These are phyloP conservation scores for Astropecten irregularis DNA, from an alignment of 53 echinoderm and acorn worm genomes.

Conservation along the genomic window DNA sequence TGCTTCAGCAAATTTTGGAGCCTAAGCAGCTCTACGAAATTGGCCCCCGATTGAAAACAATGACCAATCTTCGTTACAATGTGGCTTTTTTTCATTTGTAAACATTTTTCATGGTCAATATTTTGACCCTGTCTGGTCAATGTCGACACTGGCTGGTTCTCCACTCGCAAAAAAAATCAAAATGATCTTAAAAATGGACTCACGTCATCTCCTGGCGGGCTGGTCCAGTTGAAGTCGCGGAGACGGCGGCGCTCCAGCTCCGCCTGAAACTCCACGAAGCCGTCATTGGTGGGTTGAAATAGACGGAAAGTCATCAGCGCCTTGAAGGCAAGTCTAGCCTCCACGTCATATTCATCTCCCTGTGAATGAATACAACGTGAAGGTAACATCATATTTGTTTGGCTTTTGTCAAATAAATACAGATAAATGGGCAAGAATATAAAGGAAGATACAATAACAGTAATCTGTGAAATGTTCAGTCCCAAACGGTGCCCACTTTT, in stretches of 20 bases:
- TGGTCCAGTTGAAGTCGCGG: constrained; percentile 79
- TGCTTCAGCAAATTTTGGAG: no score
- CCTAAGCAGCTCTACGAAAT: no score
- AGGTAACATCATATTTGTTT: background rate
- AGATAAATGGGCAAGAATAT: no score
- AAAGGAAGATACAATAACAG: no score
- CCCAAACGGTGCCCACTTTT: no score
- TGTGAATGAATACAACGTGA: background rate
- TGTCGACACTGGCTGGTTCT: background rate
- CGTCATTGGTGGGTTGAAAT: constrained; percentile 71
- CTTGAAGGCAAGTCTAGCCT: constrained; percentile 79
- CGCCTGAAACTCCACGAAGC: constrained; percentile 69
- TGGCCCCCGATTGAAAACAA: no score
- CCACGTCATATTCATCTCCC: constrained; percentile 76
- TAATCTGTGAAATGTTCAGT: no score
- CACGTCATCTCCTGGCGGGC: constrained; percentile 73
- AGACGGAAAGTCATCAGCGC: constrained; percentile 81
- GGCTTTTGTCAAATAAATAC: no score
- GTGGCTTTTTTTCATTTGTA: no score
- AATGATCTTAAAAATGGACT: background rate
- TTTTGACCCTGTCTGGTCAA: no score
- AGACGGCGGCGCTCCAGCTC: constrained; percentile 71
- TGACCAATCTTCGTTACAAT: no score
- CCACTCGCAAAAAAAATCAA: background rate
- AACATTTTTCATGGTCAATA: no score